These are phyloP conservation scores for Podarcis raffonei DNA, from an alignment of 2,113 vertebrate species.

Conservation along the genomic window DNA sequence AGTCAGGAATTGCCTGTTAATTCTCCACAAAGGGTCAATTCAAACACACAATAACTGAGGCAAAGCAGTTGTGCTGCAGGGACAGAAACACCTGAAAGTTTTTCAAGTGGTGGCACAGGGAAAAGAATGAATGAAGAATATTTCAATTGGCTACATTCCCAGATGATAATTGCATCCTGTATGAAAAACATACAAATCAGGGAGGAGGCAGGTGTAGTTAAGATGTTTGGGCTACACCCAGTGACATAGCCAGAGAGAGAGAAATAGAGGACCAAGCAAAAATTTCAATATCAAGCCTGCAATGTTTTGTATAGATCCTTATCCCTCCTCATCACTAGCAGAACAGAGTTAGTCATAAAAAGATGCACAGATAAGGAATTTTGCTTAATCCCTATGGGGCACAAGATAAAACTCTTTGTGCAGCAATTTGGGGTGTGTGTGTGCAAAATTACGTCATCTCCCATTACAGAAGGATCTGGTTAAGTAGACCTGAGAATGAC, in stretches of 20 bases:
- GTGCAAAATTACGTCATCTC: neutral
- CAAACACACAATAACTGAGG: neutral
- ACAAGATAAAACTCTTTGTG: neutral
- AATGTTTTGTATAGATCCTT: neutral
- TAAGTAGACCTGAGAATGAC: neutral
- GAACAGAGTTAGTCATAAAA: neutral
- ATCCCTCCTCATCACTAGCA: neutral
- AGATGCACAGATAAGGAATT: neutral
- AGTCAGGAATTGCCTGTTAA: neutral
- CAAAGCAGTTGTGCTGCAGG: neutral
- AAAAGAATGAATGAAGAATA: neutral
- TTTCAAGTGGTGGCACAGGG: neutral
- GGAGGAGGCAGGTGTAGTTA: neutral
- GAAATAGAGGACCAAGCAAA: neutral
- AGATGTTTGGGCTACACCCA: neutral
- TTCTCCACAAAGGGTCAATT: neutral
- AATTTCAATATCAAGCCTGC: neutral
- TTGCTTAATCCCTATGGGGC: neutral
- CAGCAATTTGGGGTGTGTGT: neutral
- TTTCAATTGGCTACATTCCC: neutral
- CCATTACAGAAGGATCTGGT: neutral
- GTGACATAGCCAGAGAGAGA: neutral
- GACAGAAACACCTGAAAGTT: neutral
- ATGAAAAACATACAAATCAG: neutral
- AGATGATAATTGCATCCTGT: neutral